Evolutionary conservation across 2,888 invertebrate species (phyloP), one percentile per base, ranked within the genome.

Genomic region (Stomorhina lunata): DNA sequence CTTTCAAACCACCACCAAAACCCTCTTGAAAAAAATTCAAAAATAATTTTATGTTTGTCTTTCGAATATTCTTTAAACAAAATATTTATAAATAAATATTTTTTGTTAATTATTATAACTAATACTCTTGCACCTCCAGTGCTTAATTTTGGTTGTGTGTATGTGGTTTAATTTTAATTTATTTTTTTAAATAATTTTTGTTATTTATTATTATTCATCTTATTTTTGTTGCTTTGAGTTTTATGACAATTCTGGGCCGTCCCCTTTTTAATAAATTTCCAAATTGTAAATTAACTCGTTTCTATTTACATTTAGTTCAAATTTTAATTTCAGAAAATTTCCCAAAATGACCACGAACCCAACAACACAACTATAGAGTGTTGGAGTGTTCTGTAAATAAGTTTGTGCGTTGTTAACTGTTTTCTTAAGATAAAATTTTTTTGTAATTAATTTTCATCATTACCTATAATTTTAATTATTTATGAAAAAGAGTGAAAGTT

Each of bases 71-170:
- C 27, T 55, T 50, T 71, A 57, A 57, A 45, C n/a, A 20, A 50
- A 63, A 55, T 34, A 78, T 59, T 37, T 45, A 57, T 66, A 55
- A 57, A 72, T 25, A 27, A 45, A 48, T 10, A 63, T 27, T 59
- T 69, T 17, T 66, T 10, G 29, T 34, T 45, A 43, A 61, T 48
- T 71, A 48, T 34, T 32, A 50, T 40, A 65, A 57, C 20, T 79
- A 68, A 29, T 68, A 68, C 53, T 37, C 43, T 78, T 79, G 82
- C 82, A 82, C 82, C 66, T 66, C 59, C 57, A 71, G 82, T 75
- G 79, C 82, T 82, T 82, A n/a, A 76, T 75, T 82, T 82, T 22
- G 75, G 22, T 82, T 79, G 55, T 82, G 75, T 82, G 79, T 79
- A 71, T 79, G 75, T 69, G 25, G 20, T 48, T 73, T 68, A 12